Evolutionary conservation across 2,113 vertebrate species (phyloP), one percentile per base, ranked within the genome.

Genomic region (Rhinolophus sinicus): DNA sequence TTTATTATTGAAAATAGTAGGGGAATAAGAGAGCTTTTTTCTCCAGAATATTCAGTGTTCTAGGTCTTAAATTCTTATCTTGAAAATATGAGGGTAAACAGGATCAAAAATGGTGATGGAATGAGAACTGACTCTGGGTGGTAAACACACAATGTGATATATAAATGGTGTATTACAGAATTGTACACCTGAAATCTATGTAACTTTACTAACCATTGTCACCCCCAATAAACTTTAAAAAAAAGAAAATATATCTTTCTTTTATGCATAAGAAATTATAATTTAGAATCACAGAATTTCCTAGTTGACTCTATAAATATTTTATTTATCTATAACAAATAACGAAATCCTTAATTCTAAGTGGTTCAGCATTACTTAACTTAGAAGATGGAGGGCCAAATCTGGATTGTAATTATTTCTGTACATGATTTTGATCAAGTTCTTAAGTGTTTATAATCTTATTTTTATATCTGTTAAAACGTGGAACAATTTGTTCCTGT

Each of bases 21-120:
- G 72, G 8, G 22, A 64, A 44, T 38, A 30, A 60, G 33, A 86
- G 16, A 80, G 8, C 3, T 70, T 69, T 69, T 35, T 56, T 26
- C 5, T 13, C 22, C 30, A 67, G n/a, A 88, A 81, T 70, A 78
- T 15, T 47, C 35, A 58, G 18, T 26, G 21, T 88, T 76, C 15
- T 85, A 70, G 26, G 24, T 81, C 60, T 62, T 91, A 54, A 33
- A 47, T 83, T 84, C 40, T 83, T 97, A 93, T 19, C n/a, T n/a
- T n/a, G 40, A 44, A 44, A 44, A 44, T 44, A 44, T 7, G 6
- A 44, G 40, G 4, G 40, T 44, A 44, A 44, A 44, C 40, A 44
- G 40, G 5, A 44, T 44, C 40, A 44, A 44, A 44, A 4, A 44
- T 44, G 40, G 40, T 44, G 6, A 44, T 44, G 40, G 40, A 44